Conservation (phyloP, 2,888 invertebrate species). For the Neocrepidodera transversa region DNA sequence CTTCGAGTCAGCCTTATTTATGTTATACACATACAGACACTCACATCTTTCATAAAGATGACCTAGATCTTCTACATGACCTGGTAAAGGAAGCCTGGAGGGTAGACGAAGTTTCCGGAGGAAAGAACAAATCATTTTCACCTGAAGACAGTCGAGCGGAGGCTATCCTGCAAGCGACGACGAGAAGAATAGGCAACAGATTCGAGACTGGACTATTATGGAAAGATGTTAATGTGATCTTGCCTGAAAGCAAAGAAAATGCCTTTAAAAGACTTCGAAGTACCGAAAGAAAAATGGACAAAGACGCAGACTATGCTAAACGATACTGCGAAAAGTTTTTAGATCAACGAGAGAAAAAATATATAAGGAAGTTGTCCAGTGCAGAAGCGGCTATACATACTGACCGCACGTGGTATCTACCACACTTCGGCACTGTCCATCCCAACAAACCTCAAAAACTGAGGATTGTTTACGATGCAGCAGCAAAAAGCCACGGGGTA, state of each 20-base stretch:
- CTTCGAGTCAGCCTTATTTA: too few species aligned
- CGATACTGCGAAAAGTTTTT: background rate
- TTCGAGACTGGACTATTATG: slow-evolving; percentile 20
- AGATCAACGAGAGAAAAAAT: background rate
- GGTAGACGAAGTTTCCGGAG: background rate
- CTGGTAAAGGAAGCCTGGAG: slow-evolving; percentile 13
- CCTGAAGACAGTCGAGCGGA: slow-evolving; percentile 9
- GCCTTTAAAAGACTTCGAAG: slow-evolving; percentile 6
- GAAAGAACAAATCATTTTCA: background rate
- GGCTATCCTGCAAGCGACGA: slow-evolving; percentile 9
- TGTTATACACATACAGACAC: background rate
- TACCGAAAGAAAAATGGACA: slow-evolving; percentile 23
- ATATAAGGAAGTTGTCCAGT: slow-evolving; percentile 3
- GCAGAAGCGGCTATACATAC: too few species aligned
- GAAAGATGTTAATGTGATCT: slow-evolving; percentile 1
- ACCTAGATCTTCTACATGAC: slow-evolving; percentile 7
- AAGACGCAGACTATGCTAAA: background rate
- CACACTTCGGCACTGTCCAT: background rate
- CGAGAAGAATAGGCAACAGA: slow-evolving; percentile 4
- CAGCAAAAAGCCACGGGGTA: background rate
- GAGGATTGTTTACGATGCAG: too few species aligned
- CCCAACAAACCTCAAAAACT: background rate
- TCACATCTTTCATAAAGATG: slow-evolving; percentile 8
- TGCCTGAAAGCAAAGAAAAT: slow-evolving; percentile 22
- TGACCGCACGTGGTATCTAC: too few species aligned